Conservation (phyloP, 1,140 invertebrate species). For the Cotesia vestalis region DNA sequence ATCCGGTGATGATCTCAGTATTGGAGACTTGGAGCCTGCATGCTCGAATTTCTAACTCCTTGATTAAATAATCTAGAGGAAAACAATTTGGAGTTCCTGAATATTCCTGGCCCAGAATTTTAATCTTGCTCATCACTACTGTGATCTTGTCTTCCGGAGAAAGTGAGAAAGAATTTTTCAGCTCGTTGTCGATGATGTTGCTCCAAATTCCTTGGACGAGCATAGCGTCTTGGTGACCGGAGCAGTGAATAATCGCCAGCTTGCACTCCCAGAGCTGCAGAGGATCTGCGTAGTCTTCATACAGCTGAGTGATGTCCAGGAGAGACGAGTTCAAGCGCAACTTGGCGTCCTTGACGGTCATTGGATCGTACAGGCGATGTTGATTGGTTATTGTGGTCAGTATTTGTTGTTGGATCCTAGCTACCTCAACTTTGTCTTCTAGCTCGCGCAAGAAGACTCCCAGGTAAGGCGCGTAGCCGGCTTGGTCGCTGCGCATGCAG, state of each 20-base stretch:
- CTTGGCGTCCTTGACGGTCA: conserved; percentile 63
- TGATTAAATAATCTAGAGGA: conserved; percentile 78
- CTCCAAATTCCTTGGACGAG: conserved; percentile 83
- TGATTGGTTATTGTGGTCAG: conserved; percentile 71
- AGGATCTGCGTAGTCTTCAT: conserved; percentile 83
- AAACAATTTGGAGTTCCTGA: conserved; percentile 79
- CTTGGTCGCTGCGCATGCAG: conserved; percentile 89
- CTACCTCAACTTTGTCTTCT: conserved; percentile 93
- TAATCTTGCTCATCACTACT: conserved; percentile 78
- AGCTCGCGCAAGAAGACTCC: conserved; percentile 90
- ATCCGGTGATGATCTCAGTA: conserved; percentile 74
- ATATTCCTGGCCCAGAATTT: conserved; percentile 77
- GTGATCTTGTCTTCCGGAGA: conserved; percentile 72
- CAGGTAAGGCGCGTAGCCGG: conserved; percentile 77
- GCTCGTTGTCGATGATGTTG: conserved; percentile 74
- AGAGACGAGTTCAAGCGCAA: conserved; percentile 71
- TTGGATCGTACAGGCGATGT: conserved; percentile 48
- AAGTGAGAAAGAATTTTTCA: conserved; percentile 49
- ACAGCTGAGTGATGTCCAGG: conserved; percentile 79
- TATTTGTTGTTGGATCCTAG: conserved; percentile 80
- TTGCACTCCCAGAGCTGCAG: conserved; percentile 86
- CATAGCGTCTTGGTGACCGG: conserved; percentile 80
- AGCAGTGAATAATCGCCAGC: conserved; percentile 84
- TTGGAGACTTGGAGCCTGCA: conserved; percentile 75
- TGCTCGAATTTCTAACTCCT: conserved; percentile 78